Percentiles rank a stretch among this genome's conserved stretches.
Conservation (phyloP, 2,113 vertebrate species). For the Craseonycteris thonglongyai region DNA sequence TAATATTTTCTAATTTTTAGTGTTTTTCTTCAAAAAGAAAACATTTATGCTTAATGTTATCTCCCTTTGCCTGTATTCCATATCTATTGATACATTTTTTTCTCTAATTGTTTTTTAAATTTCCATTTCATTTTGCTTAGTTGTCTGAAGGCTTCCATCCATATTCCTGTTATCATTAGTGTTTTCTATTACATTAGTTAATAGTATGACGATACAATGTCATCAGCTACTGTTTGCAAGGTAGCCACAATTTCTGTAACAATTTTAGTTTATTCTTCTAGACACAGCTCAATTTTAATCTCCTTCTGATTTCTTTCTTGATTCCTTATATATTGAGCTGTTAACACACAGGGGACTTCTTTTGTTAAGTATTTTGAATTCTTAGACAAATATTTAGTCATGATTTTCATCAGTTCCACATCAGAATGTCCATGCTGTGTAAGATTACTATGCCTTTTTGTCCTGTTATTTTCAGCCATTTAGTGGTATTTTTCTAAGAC, state of each 20-base stretch:
- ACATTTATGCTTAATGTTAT: background rate
- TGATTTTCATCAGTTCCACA: constrained; percentile 6
- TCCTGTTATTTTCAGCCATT: background rate
- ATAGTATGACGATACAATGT: background rate
- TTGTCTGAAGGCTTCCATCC: background rate
- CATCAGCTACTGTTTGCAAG: background rate
- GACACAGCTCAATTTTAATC: constrained; percentile 1
- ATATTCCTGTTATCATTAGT: background rate
- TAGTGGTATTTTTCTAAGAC: background rate
- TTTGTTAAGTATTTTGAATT: background rate
- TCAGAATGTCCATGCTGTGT: background rate
- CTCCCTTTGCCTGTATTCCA: background rate
- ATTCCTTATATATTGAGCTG: background rate
- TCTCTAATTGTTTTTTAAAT: background rate
- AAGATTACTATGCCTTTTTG: background rate
- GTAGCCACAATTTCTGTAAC: background rate
- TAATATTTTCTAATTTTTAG: background rate
- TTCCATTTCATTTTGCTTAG: background rate
- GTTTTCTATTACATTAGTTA: background rate
- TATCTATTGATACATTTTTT: background rate
- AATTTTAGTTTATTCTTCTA: background rate
- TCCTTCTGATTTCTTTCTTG: background rate
- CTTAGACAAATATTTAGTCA: constrained; percentile 33
- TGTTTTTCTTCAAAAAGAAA: background rate
- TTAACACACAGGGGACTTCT: background rate